These are phyloP conservation scores for Ectemnius cavifrons DNA, from an alignment of 2,888 invertebrate genomes.

Conservation along the genomic window DNA sequence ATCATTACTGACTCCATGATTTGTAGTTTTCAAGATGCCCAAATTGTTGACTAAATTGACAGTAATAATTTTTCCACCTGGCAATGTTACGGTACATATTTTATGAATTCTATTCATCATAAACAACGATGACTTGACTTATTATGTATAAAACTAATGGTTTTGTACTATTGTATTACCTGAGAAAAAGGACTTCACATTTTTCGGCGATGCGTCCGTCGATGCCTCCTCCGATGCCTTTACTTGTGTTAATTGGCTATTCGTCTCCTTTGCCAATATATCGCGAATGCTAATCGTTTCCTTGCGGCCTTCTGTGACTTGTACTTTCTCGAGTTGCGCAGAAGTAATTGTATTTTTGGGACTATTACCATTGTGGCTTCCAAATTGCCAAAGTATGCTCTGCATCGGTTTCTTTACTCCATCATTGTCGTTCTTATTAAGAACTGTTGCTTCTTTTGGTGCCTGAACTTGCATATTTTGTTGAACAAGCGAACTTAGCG, in stretches of 20 bases:
- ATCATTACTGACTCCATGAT: neutral
- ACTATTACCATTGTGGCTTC: too few relatives aligned
- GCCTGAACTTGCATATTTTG: neutral
- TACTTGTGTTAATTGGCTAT: neutral
- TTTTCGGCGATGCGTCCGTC: too few relatives aligned
- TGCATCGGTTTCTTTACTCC: conserved; percentile 21
- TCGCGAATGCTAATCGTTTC: neutral
- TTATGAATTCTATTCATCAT: too few relatives aligned
- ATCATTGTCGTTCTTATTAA: conserved; percentile 28
- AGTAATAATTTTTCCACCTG: conserved; percentile 59
- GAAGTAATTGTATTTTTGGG: neutral
- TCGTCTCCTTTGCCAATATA: neutral
- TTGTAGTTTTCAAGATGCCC: conserved; percentile 56
- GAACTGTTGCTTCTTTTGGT: conserved; percentile 19
- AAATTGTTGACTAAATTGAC: conserved; percentile 69
- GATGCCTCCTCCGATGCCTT: too few relatives aligned
- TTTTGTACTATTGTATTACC: too few relatives aligned
- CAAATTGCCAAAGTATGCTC: neutral
- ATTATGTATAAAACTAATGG: too few relatives aligned
- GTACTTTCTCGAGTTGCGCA: neutral
- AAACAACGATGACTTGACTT: too few relatives aligned
- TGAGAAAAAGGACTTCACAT: too few relatives aligned
- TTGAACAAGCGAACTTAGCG: neutral
- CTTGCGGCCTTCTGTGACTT: neutral
- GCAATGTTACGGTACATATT: conserved; percentile 29